Base-by-base conservation (phyloP, 2,797 vertebrate genomes). In the Coccyzus lansbergi region DNA sequence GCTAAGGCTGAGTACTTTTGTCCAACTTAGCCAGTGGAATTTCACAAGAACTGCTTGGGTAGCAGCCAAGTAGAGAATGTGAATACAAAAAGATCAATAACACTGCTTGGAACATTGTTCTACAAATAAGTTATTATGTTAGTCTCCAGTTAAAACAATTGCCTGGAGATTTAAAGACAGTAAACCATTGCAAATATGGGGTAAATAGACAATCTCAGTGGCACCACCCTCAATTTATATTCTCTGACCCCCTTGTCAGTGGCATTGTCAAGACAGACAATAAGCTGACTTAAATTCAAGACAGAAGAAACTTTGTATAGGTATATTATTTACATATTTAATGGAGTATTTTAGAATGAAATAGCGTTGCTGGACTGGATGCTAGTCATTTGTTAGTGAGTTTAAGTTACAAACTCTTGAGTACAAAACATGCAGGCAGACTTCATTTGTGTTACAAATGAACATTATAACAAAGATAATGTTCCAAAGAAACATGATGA, bases 31-130 rank as follows among this genome's bases (percentile, higher is more conserved):
- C 26, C 17, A n/a, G 22, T 52, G 22, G 18, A 82, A 59, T 93
- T 96, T 96, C 82, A 60, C 53, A 94, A 90, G 46, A 90, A 33
- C 31, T 71, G 28, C 34, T 91, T 68, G 69, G 33, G 21, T 52
- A 71, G 44, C 56, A 4, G 25, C 63, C 48, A 62, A 65, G 22
- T 48, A 21, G 33, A 89, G 68, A 62, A 68, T 42, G 36, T 81
- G 79, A 76, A 56, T n/a, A 76, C 2, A 7, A 15, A 34, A 77
- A 91, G 16, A 69, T 65, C 67, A 46, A 69, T 86, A 56, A 15
- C 19, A 22, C 31, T 78, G n/a, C 29, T 62, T 62, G 29, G n/a
- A 93, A 60, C 15, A 40, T 19, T 59, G 9, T 16, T 92, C 85
- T 77, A 78, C 44, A 69, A 70, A 8, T 52, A 48, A 70, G 7